Percentiles rank a stretch among this genome's conserved stretches.
phyloP scores from a whole-genome alignment of 2,888 invertebrate genomes.

The Shargacucullia verbasci region DNA sequence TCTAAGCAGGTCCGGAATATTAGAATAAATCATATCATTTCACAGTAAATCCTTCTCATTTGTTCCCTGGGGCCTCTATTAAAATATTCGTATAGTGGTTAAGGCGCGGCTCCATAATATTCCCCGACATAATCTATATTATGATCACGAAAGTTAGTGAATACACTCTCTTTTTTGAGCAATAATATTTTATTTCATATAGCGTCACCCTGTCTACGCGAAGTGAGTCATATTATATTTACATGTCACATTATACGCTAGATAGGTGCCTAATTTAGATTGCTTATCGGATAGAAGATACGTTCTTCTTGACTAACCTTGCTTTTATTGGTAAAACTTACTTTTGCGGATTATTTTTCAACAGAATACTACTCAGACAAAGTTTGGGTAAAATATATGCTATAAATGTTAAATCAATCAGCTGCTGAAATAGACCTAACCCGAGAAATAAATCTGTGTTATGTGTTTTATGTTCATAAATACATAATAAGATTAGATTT shows the following conservation, averaged over 20 bases:
- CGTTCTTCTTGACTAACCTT: no score
- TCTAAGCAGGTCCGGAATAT: slow-evolving; percentile 13
- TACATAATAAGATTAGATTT: no score
- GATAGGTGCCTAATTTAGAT: no score
- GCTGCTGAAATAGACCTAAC: no score
- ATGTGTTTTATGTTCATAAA: no score
- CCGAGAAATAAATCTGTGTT: no score
- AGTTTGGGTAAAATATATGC: no score
- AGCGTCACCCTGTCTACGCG: slow-evolving; percentile 8
- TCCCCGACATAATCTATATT: slow-evolving; percentile 30
- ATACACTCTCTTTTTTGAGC: slow-evolving; percentile 2
- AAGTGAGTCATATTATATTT: neutral
- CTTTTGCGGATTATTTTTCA: no score
- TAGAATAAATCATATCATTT: slow-evolving; percentile 29
- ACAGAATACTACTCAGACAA: no score
- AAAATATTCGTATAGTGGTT: slow-evolving; percentile 24
- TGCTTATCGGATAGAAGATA: no score
- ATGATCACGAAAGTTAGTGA: slow-evolving; percentile 3
- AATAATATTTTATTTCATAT: slow-evolving; percentile 3
- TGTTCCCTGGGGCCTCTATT: slow-evolving; percentile 9
- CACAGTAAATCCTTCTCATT: slow-evolving; percentile 15
- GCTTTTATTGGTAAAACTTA: no score
- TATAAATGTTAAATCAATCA: no score
- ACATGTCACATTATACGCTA: neutral
- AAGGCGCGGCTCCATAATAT: slow-evolving; percentile 16